Base-by-base conservation (phyloP, 2,113 vertebrate species). In the Psammodynastes pulverulentus region DNA sequence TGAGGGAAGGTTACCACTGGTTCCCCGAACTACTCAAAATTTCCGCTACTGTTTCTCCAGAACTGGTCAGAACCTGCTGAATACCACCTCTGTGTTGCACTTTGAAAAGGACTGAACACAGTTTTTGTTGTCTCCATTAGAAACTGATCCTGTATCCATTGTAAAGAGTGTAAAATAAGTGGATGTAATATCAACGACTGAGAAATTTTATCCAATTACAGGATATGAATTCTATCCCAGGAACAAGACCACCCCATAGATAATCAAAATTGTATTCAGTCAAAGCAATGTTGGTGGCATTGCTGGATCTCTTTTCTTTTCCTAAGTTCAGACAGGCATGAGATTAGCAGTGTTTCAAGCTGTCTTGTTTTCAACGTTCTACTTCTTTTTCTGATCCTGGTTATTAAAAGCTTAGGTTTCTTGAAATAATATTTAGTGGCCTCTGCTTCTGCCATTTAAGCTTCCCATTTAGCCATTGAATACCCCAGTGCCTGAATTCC, bases 321-420 rank as follows among this genome's bases (percentile, higher is more conserved):
- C 92, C 88, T 95, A 93, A 92, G 23, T 95, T 97, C 93, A 92
- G 88, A 84, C 91, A 94, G 86, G 86, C 94, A 0, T 4, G 84
- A 96, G 95, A 95, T 95, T 94, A 97, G 95, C 93, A 90, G 93
- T 95, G 86, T 96, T 97, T 97, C 95, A 95, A 95, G 94, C 95
- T 95, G 94, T 94, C 95, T 96, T 91, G 7, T 92, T 96, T 95
- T 94, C 91, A 92, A 24, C 48, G 84, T 86, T 54, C 0, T 95
- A 58, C 89, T 93, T 21, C 45, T 93, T 95, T 9, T 1, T 92
- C 96, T 96, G 95, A 97, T 95, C 95, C 89, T 39, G 92, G 88
- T 97, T 96, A 97, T 97, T 98, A 97, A 97, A 94, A 97, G 97
- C 98, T 97, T 97, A 96, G 53, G 56, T 97, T 97, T 96, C 96